phyloP scores from a whole-genome alignment of 2,888 invertebrate genomes.

The Drosophila sordidula region DNA sequence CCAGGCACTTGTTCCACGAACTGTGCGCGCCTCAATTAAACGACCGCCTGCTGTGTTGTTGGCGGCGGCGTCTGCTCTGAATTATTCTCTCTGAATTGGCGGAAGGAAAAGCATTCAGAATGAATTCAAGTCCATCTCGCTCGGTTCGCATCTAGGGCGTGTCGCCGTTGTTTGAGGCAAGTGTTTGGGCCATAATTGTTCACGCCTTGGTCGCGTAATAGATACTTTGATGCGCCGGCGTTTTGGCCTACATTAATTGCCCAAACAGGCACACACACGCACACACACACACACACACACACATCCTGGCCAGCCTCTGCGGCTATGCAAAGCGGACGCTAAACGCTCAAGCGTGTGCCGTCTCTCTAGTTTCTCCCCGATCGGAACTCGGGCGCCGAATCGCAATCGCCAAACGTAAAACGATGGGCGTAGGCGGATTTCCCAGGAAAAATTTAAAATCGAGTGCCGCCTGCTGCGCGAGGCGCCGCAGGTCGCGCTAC shows the following conservation, averaged over 20 bases:
- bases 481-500: slow-evolving; percentile 28
- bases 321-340: slow-evolving; percentile 70
- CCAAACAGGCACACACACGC: slow-evolving; percentile 14
- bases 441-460: slow-evolving; percentile 32
- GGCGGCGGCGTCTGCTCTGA: slow-evolving; percentile 58
- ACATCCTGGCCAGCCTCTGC: slow-evolving; percentile 49
- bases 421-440: slow-evolving; percentile 29
- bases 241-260: slow-evolving; percentile 54
- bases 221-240: slow-evolving; percentile 65
- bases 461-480: slow-evolving; percentile 50
- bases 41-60: slow-evolving; percentile 68
- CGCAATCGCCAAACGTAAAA: slow-evolving; percentile 22
- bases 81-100: slow-evolving; percentile 58
- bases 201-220: slow-evolving; percentile 73
- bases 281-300: not conserved
- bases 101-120: slow-evolving; percentile 52
- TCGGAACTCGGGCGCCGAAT: slow-evolving; percentile 27
- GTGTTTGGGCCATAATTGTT: slow-evolving; percentile 76
- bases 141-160: slow-evolving; percentile 15
- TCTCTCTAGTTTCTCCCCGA: not conserved
- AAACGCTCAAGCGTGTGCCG: slow-evolving; percentile 65
- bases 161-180: slow-evolving; percentile 68
- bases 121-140: not conserved
- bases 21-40: slow-evolving; percentile 63
- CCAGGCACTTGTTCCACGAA: slow-evolving; percentile 48